A percentile compares a stretch with the other conserved stretches of the same genome.
phyloP scores from a whole-genome alignment of 1,140 invertebrate genomes.

The Zaprionus tsacasi region DNA sequence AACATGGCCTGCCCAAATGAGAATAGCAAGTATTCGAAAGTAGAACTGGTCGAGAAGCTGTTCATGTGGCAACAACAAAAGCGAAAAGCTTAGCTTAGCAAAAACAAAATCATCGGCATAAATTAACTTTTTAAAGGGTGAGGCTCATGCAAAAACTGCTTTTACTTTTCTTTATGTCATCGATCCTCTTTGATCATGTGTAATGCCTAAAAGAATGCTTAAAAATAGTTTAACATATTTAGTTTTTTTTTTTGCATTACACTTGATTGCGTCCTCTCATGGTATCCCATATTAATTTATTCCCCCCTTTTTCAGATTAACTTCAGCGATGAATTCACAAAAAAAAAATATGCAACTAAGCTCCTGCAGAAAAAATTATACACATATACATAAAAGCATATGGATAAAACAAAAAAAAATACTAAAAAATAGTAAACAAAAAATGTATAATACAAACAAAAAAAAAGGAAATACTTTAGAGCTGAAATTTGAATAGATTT shows the following conservation, averaged over 20 bases:
- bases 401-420: conserved; percentile 35
- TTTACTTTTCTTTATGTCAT: background rate
- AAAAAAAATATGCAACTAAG: conserved; percentile 41
- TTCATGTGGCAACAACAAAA: conserved; percentile 75
- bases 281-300: background rate
- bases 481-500: conserved; percentile 75
- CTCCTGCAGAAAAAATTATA: conserved; percentile 46
- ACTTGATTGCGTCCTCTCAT: background rate
- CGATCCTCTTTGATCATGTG: background rate
- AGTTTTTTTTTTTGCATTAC: background rate
- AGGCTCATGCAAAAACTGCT: conserved; percentile 18
- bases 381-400: conserved; percentile 39
- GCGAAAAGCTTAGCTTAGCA: conserved; percentile 60
- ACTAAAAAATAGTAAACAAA: conserved; percentile 45
- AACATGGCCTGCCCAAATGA: conserved; percentile 36
- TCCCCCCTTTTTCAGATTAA: conserved; percentile 59
- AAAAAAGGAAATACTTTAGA: conserved; percentile 65
- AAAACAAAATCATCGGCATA: conserved; percentile 41
- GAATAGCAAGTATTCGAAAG: conserved; percentile 69
- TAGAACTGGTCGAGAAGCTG: conserved; percentile 71
- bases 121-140: conserved; percentile 68
- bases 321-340: conserved; percentile 38
- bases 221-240: background rate
- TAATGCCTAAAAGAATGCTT: conserved; percentile 11
- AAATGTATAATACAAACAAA: conserved; percentile 53